Base-by-base conservation (phyloP, 2,888 invertebrate genomes). In the Drosophila siamana region DNA sequence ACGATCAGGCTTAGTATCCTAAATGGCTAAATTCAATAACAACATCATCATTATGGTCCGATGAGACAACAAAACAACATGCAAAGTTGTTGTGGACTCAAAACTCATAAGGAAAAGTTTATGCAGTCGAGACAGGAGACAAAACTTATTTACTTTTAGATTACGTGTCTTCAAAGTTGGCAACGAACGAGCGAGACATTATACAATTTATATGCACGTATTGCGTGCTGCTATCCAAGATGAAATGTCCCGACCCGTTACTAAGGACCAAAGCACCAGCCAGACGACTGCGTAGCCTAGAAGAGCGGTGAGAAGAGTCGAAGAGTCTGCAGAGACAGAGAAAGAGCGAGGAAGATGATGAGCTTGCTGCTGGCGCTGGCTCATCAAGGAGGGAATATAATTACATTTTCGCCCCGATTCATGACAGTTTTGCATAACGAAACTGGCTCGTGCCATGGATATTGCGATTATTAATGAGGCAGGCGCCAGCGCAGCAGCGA, bases 121-220 rank as follows among this genome's bases (percentile, higher is more conserved):
- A 43, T 38, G 28, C 54, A n/a, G 55, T 8, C 16, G 51, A 69
- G 69, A 64, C 48, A 47, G 70, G 59, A 46, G 54, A 67, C 40
- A 66, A 74, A 76, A 85, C 66, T 86, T 87, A 83, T 83, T 89
- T 80, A 78, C 80, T 79, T 78, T 67, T 73, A 79, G 86, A 75
- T 83, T 87, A 85, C 87, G 86, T 86, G 88, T 85, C 78, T 56
- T 63, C 68, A 66, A 77, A 79, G 67, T 87, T 77, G 55, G 56
- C 69, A 84, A 61, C 76, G 73, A 67, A 64, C 76, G 73, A 67
- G 41, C 33, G 44, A 22, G 24, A 22, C 76, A 88, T 81, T 84
- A 82, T 79, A 85, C 67, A 87, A 81, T 88, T 88, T 88, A 88
- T 86, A 86, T 84, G 87, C 88, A 88, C 88, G 88, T 87, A 78